Evolutionary conservation across 2,113 vertebrate species (phyloP), one percentile per base, ranked within the genome.

Genomic region (Gnathochromis pfefferi): DNA sequence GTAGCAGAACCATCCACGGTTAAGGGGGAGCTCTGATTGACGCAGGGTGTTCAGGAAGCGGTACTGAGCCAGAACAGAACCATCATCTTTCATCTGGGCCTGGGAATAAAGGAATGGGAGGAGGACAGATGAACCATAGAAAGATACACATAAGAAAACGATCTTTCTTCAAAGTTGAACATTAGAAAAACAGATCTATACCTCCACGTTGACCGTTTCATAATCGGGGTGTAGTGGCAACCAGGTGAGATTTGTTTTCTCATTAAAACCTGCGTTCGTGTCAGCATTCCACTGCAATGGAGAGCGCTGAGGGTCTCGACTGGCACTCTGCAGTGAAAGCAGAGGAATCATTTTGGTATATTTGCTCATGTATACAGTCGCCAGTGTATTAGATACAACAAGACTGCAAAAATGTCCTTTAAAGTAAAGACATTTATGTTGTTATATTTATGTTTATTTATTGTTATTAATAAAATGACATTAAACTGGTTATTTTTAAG

Each of bases 201-300:
- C 99, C 86, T 98, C 94, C 70, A 99, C 98, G 35, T 99, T 99
- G 78, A 98, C 80, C 0, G 85, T 96, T 10, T 47, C 7, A 87
- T 97, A 98, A 90, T 98, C 86, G 0, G 96, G 92, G 87, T 96
- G 96, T 7, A 97, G 83, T 5, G 97, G 97, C 87, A 98, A 87
- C 98, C 99, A 99, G 23, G 96, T 99, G 53, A 85, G 86, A 83
- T 95, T 97, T 81, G 93, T 95, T 79, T 94, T 95, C 54, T 83
- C 87, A 88, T 97, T 99, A 90, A 99, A 99, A 17, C 98, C 98
- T 81, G 98, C 97, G 2, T 98, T 97, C 45, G 58, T 47, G 12
- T 75, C 87, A 17, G 82, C 88, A 17, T 95, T 97, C 99, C 99
- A 99, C 94, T 99, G 99, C 98, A 99, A 99, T 5, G 98, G 99